Percentiles rank a stretch among this genome's conserved stretches.
Conservation (phyloP, 2,888 invertebrate species). For the Tenthredo livida region DNA sequence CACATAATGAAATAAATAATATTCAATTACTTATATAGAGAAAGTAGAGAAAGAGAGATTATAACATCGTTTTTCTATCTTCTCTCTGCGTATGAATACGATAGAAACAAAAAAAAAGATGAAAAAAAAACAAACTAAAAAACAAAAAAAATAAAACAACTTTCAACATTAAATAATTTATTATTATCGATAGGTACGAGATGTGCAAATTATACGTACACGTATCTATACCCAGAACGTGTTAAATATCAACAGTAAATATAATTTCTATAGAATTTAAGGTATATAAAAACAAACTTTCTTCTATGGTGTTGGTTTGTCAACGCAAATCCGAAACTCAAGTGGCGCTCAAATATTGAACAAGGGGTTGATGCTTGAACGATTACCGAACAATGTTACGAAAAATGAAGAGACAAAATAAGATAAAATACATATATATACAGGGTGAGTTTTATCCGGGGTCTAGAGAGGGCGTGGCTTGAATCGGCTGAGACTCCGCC, state of each 20-base stretch:
- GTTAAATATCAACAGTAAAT: not conserved
- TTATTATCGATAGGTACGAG: not conserved
- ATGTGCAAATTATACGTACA: not conserved
- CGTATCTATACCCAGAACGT: not conserved
- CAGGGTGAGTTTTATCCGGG: no score
- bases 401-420: not conserved
- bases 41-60: not conserved
- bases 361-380: not conserved
- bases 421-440: not conserved
- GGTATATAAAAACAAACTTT: slow-evolving; percentile 2
- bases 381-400: not conserved
- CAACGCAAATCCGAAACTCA: not conserved
- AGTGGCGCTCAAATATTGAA: slow-evolving; percentile 31
- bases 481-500: no score
- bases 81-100: not conserved
- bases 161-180: not conserved
- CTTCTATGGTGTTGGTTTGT: not conserved
- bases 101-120: not conserved
- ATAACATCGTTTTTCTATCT: not conserved
- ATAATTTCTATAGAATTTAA: slow-evolving; percentile 6
- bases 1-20: not conserved
- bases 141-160: not conserved
- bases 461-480: no score
- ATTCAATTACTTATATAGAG: not conserved
- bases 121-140: not conserved